Conservation (phyloP, 2,797 vertebrate species). For the Scarus forsteni region DNA sequence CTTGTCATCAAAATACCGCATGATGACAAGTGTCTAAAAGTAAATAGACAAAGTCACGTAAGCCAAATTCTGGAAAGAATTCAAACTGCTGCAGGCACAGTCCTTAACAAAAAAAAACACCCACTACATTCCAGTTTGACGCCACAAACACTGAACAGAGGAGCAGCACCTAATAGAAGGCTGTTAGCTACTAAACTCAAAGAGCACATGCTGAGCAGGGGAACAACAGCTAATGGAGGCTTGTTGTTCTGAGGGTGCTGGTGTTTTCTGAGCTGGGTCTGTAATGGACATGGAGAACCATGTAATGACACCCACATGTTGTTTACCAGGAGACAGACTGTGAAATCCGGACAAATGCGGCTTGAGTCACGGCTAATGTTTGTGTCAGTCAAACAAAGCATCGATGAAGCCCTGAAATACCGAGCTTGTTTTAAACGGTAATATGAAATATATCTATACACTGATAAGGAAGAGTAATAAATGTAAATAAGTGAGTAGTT, state of each 20-base stretch:
- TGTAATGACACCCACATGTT: constrained; percentile 24
- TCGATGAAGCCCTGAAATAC: neutral
- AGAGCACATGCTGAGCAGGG: constrained; percentile 15
- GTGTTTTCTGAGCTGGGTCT: constrained; percentile 56
- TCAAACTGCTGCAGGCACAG: neutral
- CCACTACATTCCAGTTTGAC: constrained; percentile 49
- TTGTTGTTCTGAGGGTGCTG: constrained; percentile 39
- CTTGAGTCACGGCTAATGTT: neutral
- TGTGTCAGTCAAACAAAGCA: neutral
- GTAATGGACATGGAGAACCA: constrained; percentile 20
- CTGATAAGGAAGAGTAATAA: no score
- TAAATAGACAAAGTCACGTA: constrained; percentile 26
- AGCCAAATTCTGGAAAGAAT: constrained; percentile 53
- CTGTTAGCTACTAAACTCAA: constrained; percentile 33
- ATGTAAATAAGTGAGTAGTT: no score
- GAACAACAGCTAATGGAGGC: constrained; percentile 29
- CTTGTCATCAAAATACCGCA: constrained; percentile 88
- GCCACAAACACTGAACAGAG: constrained; percentile 9
- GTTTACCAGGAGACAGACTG: constrained; percentile 11
- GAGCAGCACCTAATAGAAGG: constrained; percentile 29
- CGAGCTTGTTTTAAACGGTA: no score
- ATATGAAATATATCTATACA: no score
- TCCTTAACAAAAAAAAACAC: constrained; percentile 26
- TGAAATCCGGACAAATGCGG: neutral
- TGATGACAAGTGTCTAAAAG: constrained; percentile 84